These are phyloP conservation scores for Polyommatus icarus DNA, from an alignment of 2,888 invertebrate species.

Conservation along the genomic window DNA sequence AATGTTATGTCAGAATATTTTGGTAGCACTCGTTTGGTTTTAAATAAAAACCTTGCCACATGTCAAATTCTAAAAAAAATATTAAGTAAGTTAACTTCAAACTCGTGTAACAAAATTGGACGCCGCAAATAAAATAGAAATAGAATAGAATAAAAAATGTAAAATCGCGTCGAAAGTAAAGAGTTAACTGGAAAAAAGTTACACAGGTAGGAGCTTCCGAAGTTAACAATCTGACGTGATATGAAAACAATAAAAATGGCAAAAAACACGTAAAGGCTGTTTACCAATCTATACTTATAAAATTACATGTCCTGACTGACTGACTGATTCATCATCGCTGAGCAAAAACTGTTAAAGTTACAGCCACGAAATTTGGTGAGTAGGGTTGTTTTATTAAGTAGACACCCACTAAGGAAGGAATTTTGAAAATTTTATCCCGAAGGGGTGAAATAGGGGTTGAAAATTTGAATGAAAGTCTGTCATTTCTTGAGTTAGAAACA, in stretches of 20 bases:
- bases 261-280: slow-evolving; percentile 50
- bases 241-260: slow-evolving; percentile 44
- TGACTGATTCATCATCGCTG: too few species aligned
- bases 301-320: too few species aligned
- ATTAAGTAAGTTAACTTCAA: slow-evolving; percentile 6
- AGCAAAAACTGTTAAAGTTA: too few species aligned
- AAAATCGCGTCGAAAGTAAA: slow-evolving; percentile 40
- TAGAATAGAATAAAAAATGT: slow-evolving; percentile 29
- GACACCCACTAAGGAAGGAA: too few species aligned
- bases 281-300: slow-evolving; percentile 44
- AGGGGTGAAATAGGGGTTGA: too few species aligned
- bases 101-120: slow-evolving; percentile 23
- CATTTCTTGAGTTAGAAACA: too few species aligned
- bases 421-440: too few species aligned
- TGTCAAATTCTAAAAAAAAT: slow-evolving; percentile 4
- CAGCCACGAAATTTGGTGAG: too few species aligned
- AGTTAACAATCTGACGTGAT: slow-evolving; percentile 45
- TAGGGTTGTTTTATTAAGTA: too few species aligned
- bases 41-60: slow-evolving; percentile 6
- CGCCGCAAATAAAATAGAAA: slow-evolving; percentile 24
- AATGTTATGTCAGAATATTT: background rate
- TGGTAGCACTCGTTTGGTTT: background rate
- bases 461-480: too few species aligned
- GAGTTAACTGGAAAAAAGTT: slow-evolving; percentile 44
- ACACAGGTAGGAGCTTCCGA: slow-evolving; percentile 43